phyloP scores from a whole-genome alignment of 1,140 invertebrate species.

The Drosophila mauritiana region DNA sequence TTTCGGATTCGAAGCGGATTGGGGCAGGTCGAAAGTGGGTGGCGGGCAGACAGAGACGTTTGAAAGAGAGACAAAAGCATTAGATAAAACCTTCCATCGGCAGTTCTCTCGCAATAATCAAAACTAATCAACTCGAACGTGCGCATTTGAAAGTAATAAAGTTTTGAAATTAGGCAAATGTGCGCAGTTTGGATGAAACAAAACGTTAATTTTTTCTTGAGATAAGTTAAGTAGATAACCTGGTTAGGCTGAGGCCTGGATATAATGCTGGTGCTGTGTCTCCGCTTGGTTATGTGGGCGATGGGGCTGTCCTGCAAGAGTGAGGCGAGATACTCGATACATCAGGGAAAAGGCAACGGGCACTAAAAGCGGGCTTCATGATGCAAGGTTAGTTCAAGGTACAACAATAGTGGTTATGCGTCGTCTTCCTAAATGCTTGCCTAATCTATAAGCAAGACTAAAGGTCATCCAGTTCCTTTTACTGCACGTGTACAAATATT shows the following conservation, averaged over 20 bases:
- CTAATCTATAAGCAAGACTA: too few species aligned
- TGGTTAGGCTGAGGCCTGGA: slow-evolving; percentile 85
- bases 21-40: slow-evolving; percentile 20
- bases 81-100: slow-evolving; percentile 14
- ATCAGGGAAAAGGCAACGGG: slow-evolving; percentile 59
- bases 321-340: slow-evolving; percentile 63
- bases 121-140: slow-evolving; percentile 39
- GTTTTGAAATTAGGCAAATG: slow-evolving; percentile 21
- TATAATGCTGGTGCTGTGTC: slow-evolving; percentile 89
- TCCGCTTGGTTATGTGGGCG: slow-evolving; percentile 88
- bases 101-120: slow-evolving; percentile 12
- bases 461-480: too few species aligned
- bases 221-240: slow-evolving; percentile 73
- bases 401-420: not conserved
- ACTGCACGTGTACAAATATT: too few species aligned
- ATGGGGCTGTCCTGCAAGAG: slow-evolving; percentile 86
- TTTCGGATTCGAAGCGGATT: slow-evolving; percentile 22
- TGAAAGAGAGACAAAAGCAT: slow-evolving; percentile 53
- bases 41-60: slow-evolving; percentile 36
- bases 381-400: slow-evolving; percentile 20
- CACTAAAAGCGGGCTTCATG: slow-evolving; percentile 37
- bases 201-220: slow-evolving; percentile 34
- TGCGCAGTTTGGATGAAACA: slow-evolving; percentile 43
- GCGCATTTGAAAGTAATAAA: slow-evolving; percentile 32
- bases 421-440: not conserved